Conservation (phyloP, 2,113 vertebrate genomes). For the Pseudorhombus dupliciocellatus region DNA sequence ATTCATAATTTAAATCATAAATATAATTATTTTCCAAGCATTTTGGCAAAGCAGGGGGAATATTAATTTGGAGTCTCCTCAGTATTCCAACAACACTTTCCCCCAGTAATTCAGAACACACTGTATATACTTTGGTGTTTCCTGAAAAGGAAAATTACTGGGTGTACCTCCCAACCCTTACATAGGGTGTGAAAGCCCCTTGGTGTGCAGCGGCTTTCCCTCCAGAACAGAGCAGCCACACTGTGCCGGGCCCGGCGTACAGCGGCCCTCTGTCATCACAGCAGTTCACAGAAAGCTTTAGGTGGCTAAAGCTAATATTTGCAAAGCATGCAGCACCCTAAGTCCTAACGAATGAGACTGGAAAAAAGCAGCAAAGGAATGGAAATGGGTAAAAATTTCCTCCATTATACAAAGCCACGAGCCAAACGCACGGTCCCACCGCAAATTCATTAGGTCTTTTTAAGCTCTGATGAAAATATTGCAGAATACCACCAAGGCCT, state of each 20-base stretch:
- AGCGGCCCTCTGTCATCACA: slow-evolving; percentile 72
- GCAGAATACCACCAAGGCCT: slow-evolving; percentile 92
- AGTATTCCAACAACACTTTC: slow-evolving; percentile 22
- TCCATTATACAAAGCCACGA: slow-evolving; percentile 91
- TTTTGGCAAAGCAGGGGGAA: not conserved
- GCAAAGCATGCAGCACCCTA: slow-evolving; percentile 74
- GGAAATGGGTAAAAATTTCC: slow-evolving; percentile 88
- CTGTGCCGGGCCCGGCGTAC: slow-evolving; percentile 52
- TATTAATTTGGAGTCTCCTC: slow-evolving; percentile 24
- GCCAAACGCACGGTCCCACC: slow-evolving; percentile 88
- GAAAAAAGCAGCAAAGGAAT: slow-evolving; percentile 70
- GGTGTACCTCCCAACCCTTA: slow-evolving; percentile 56
- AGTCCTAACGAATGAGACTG: slow-evolving; percentile 79
- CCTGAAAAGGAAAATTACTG: slow-evolving; percentile 79
- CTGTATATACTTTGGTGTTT: slow-evolving; percentile 54
- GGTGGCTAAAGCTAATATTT: slow-evolving; percentile 83
- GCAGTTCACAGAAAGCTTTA: slow-evolving; percentile 74
- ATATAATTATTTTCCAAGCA: slow-evolving; percentile 12
- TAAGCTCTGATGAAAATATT: slow-evolving; percentile 94
- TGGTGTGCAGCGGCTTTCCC: slow-evolving; percentile 62
- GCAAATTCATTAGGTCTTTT: slow-evolving; percentile 93
- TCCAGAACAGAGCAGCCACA: slow-evolving; percentile 68
- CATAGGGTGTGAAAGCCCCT: slow-evolving; percentile 68
- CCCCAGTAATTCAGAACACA: slow-evolving; percentile 39
- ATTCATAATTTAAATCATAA: slow-evolving; percentile 2